Evolutionary conservation across 2,888 invertebrate genomes (phyloP).

Genomic region (Quadriops clusia): DNA sequence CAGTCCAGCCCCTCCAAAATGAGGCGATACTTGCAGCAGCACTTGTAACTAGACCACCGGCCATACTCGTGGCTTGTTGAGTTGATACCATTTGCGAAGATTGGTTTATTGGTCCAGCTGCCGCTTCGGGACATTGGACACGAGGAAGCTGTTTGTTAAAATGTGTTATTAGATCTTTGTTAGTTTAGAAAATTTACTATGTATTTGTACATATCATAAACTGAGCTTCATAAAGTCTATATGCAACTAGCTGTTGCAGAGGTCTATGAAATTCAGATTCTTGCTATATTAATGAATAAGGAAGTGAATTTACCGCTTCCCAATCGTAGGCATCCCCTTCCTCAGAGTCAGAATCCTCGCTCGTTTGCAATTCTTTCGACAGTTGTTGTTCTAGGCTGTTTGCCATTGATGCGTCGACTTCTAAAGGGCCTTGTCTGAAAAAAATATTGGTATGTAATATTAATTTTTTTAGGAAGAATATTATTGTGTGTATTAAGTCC

Average conservation of each 20-base stretch:
- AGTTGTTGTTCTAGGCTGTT: conserved; percentile 53
- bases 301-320: conserved; percentile 67
- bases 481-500: no score
- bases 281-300: no score
- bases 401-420: conserved; percentile 43
- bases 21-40: conserved; percentile 75
- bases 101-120: conserved; percentile 25
- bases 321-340: conserved; percentile 69
- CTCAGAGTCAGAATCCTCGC: conserved; percentile 52
- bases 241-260: no score
- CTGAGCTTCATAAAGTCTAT: no score
- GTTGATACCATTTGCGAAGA: conserved; percentile 19
- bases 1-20: conserved; percentile 64
- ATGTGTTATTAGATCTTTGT: conserved; percentile 5
- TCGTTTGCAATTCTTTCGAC: conserved; percentile 47
- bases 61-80: conserved; percentile 43
- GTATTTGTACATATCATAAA: no score
- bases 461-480: no score
- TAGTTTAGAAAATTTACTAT: background rate
- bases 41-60: conserved; percentile 66
- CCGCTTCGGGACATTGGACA: conserved; percentile 42
- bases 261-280: no score
- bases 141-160: conserved; percentile 45
- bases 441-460: no score
- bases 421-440: conserved; percentile 50